These are phyloP conservation scores for Hypolimnas misippus DNA, from an alignment of 2,888 invertebrate species.

Conservation along the genomic window DNA sequence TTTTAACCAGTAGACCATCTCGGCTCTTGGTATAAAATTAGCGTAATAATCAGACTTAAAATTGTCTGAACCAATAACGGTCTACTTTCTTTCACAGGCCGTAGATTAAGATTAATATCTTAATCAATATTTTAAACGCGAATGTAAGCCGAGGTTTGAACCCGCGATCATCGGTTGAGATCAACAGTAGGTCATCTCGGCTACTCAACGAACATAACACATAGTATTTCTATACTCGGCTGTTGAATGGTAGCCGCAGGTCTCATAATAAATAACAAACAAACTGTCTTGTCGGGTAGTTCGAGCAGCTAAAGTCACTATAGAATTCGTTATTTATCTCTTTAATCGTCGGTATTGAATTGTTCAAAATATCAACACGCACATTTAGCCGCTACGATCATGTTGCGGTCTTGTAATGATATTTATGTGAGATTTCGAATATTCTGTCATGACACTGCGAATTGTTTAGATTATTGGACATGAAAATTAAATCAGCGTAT, in stretches of 20 bases:
- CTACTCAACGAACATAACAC: neutral
- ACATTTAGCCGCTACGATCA: slow-evolving; percentile 25
- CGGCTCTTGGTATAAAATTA: too few relatives aligned
- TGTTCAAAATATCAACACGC: slow-evolving; percentile 45
- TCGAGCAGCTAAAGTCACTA: slow-evolving; percentile 28
- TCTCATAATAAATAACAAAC: slow-evolving; percentile 31
- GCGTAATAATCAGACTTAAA: too few relatives aligned
- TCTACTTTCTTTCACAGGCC: too few relatives aligned
- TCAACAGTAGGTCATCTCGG: too few relatives aligned
- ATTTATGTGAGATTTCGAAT: slow-evolving; percentile 32
- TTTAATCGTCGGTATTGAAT: slow-evolving; percentile 42
- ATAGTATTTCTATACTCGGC: neutral
- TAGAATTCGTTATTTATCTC: slow-evolving; percentile 36
- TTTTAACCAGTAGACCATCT: too few relatives aligned
- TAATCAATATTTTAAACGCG: too few relatives aligned
- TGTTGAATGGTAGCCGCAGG: slow-evolving; percentile 13
- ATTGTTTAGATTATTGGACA: slow-evolving; percentile 26
- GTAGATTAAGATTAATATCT: too few relatives aligned
- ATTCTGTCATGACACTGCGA: slow-evolving; percentile 27
- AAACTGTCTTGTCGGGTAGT: slow-evolving; percentile 19
- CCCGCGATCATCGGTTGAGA: too few relatives aligned
- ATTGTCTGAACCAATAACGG: too few relatives aligned
- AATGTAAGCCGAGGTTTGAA: too few relatives aligned
- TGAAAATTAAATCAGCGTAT: slow-evolving; percentile 9
- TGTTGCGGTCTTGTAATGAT: slow-evolving; percentile 26